A percentile compares a stretch with the other conserved stretches of the same genome.
Evolutionary conservation across 2,113 vertebrate genomes (phyloP).

Genomic region (Lipotes vexillifer): DNA sequence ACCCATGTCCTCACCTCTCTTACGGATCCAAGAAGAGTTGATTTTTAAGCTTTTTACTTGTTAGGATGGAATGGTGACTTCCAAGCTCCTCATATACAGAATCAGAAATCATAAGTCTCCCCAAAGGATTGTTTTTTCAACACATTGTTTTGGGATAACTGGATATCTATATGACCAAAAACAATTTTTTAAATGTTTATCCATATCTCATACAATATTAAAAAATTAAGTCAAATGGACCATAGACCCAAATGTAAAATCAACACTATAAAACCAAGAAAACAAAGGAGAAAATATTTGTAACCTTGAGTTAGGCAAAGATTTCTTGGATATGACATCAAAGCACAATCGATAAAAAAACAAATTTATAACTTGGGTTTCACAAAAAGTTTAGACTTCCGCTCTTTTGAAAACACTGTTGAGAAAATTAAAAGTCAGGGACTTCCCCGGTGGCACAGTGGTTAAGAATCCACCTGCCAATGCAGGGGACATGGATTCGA

Average conservation of each 20-base stretch:
- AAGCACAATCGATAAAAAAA: not conserved
- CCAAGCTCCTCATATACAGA: no score
- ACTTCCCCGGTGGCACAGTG: no score
- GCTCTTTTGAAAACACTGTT: not conserved
- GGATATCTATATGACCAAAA: not conserved
- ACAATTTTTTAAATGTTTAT: not conserved
- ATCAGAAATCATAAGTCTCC: no score
- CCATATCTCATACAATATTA: not conserved
- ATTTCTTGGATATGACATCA: not conserved
- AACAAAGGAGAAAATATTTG: not conserved
- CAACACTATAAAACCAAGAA: not conserved
- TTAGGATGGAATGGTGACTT: no score
- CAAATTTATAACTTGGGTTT: not conserved
- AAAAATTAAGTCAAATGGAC: not conserved
- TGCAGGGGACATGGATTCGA: no score
- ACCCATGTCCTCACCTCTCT: no score
- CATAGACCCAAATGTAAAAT: not conserved
- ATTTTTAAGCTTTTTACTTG: no score
- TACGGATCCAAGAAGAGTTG: no score
- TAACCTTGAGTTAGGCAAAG: not conserved
- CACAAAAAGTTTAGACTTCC: not conserved
- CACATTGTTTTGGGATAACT: not conserved
- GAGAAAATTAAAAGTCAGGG: not conserved
- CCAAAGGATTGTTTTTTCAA: not conserved
- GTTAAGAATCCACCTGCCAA: no score